These are phyloP conservation scores for Halesus radiatus DNA, from an alignment of 1,140 invertebrate species.

Conservation along the genomic window DNA sequence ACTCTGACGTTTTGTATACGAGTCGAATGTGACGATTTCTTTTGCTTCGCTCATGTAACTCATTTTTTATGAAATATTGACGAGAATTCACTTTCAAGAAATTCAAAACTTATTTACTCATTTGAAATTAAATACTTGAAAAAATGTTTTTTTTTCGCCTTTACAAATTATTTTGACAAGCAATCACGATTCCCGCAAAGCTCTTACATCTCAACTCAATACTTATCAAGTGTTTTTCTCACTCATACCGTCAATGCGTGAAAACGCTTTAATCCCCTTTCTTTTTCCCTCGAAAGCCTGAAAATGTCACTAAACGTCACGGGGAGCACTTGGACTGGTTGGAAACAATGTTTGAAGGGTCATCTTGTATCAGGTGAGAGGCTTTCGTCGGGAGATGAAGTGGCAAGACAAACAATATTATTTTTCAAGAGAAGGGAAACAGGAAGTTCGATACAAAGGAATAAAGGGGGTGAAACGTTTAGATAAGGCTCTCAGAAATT, in stretches of 20 bases:
- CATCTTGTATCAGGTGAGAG: slow-evolving; percentile 53
- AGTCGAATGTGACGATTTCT: slow-evolving; percentile 23
- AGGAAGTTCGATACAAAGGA: slow-evolving; percentile 54
- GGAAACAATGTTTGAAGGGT: slow-evolving; percentile 54
- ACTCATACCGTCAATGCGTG: too few relatives aligned
- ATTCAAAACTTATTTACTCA: too few relatives aligned
- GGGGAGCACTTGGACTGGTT: slow-evolving; percentile 43
- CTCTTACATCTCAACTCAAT: too few relatives aligned
- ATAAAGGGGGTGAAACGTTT: slow-evolving; percentile 44
- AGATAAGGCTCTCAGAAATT: slow-evolving; percentile 51
- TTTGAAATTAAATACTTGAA: too few relatives aligned
- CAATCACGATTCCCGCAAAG: too few relatives aligned
- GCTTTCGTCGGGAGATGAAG: slow-evolving; percentile 52
- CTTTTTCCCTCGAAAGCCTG: not conserved
- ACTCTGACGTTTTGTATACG: slow-evolving; percentile 24
- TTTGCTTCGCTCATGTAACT: not conserved
- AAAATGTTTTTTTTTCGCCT: too few relatives aligned
- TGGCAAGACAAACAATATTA: slow-evolving; percentile 57
- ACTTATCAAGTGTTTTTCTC: too few relatives aligned
- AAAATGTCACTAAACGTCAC: slow-evolving; percentile 52
- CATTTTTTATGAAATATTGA: too few relatives aligned
- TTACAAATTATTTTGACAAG: too few relatives aligned
- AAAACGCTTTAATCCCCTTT: too few relatives aligned
- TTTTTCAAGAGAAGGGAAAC: slow-evolving; percentile 53
- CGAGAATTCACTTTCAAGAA: too few relatives aligned